phyloP scores from a whole-genome alignment of 1,140 invertebrate species.

The Drosophila nasuta region DNA sequence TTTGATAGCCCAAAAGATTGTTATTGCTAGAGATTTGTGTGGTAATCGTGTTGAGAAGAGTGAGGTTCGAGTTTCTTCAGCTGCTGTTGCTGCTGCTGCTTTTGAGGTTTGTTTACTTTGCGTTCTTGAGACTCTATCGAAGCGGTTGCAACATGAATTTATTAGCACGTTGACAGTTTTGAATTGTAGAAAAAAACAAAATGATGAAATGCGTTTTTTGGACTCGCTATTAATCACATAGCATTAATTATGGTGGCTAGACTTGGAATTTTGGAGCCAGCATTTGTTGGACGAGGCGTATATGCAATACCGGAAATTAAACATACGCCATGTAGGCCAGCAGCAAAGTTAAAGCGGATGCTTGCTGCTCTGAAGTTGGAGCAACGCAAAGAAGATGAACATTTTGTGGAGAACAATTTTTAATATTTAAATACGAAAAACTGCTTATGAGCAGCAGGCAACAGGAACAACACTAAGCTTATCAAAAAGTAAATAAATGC shows the following conservation, averaged over 20 bases:
- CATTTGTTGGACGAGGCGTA: slow-evolving; percentile 28
- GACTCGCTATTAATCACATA: slow-evolving; percentile 58
- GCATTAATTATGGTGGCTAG: slow-evolving; percentile 49
- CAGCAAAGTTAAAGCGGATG: slow-evolving; percentile 61
- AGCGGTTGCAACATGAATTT: slow-evolving; percentile 35
- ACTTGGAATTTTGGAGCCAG: slow-evolving; percentile 8
- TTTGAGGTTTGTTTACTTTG: slow-evolving; percentile 59
- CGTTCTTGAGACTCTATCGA: slow-evolving; percentile 18
- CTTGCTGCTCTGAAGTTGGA: slow-evolving; percentile 47
- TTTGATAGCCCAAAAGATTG: slow-evolving; percentile 71
- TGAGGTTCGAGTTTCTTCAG: slow-evolving; percentile 41
- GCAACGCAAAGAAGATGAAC: slow-evolving; percentile 39
- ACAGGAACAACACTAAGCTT: slow-evolving; percentile 34
- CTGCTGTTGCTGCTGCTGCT: slow-evolving; percentile 17
- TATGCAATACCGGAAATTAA: slow-evolving; percentile 78
- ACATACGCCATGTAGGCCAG: slow-evolving; percentile 67
- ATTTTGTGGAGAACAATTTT: slow-evolving; percentile 54
- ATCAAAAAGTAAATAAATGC: slow-evolving; percentile 51
- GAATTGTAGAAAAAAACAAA: slow-evolving; percentile 44
- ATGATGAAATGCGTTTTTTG: slow-evolving; percentile 52
- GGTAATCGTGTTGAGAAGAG: slow-evolving; percentile 41
- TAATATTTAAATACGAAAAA: slow-evolving; percentile 76
- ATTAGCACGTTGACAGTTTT: slow-evolving; percentile 71
- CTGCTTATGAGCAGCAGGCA: slow-evolving; percentile 58
- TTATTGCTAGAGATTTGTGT: slow-evolving; percentile 70